Conservation (phyloP, 1,140 invertebrate genomes). For the Eueides isabella region DNA sequence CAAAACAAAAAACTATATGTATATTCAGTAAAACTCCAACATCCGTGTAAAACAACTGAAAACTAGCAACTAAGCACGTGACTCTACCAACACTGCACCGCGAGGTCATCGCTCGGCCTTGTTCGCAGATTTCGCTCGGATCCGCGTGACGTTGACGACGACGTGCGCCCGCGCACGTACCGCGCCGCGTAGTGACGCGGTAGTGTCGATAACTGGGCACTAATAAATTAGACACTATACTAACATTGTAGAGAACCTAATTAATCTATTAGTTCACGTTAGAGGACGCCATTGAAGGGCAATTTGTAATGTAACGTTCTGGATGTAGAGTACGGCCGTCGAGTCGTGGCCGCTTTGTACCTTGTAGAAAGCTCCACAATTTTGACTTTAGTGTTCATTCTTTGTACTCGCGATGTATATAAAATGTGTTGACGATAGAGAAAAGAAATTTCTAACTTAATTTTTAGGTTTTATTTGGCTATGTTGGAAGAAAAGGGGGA, state of each 20-base stretch:
- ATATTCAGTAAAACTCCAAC: neutral
- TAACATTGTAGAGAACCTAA: neutral
- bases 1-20: no score
- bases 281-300: neutral
- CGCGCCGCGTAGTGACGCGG: constrained; percentile 56
- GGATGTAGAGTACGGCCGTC: no score
- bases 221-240: constrained; percentile 12
- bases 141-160: constrained; percentile 53
- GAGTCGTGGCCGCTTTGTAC: no score
- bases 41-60: neutral
- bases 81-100: constrained; percentile 27
- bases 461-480: neutral
- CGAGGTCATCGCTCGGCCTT: constrained; percentile 72
- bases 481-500: neutral
- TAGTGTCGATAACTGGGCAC: constrained; percentile 47
- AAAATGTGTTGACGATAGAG: no score
- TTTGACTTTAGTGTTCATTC: no score
- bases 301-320: no score
- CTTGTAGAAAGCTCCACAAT: no score
- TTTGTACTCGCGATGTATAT: no score
- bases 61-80: neutral
- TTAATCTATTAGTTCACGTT: neutral
- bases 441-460: no score
- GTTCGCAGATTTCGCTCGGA: constrained; percentile 62
- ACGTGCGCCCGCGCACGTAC: constrained; percentile 70